Evolutionary conservation across 2,888 invertebrate genomes (phyloP), one percentile per base, ranked within the genome.

Genomic region (Erebia aethiops): DNA sequence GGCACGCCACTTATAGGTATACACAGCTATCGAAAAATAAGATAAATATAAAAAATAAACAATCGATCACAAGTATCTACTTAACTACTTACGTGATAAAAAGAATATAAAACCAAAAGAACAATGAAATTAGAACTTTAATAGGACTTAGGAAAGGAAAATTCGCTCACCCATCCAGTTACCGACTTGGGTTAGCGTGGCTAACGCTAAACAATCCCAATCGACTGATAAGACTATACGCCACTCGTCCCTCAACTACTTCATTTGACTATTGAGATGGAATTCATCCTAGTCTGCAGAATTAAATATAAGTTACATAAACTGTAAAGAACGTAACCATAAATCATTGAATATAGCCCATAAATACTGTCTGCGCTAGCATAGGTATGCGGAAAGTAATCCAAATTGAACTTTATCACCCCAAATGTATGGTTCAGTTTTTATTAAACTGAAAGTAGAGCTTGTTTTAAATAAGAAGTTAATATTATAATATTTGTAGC

Each of bases 301-400:
- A 67, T 71, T 49, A 69, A 58, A 54, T 58, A 73, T 58, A 71
- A 72, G 65, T 52, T 74, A 71, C 61, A 76, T 71, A 76, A 72
- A 74, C 72, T 71, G 73, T 67, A 69, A 76, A 71, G 71, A 73
- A 74, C 68, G 67, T 70, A 54, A 70, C 69, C 58, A 69, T 75
- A 76, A 76, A 76, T 76, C 75, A 72, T 49, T 68, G 51, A 66
- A 67, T 70, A 74, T 72, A 70, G 64, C 67, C 69, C 70, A 72
- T 76, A 74, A 74, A 75, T 70, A 66, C 62, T 67, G 67, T 62
- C 64, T 49, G 60, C 63, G 51, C 67, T 70, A 69, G 66, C 57
- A 54, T 52, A n/a, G n/a, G n/a, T n/a, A 13, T 43, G 61, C 62
- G 61, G 49, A 41, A n/a, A 46, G 9, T 26, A 46, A 67, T 70